Conservation (phyloP, 2,888 invertebrate genomes). For the Monopis laevigella region DNA sequence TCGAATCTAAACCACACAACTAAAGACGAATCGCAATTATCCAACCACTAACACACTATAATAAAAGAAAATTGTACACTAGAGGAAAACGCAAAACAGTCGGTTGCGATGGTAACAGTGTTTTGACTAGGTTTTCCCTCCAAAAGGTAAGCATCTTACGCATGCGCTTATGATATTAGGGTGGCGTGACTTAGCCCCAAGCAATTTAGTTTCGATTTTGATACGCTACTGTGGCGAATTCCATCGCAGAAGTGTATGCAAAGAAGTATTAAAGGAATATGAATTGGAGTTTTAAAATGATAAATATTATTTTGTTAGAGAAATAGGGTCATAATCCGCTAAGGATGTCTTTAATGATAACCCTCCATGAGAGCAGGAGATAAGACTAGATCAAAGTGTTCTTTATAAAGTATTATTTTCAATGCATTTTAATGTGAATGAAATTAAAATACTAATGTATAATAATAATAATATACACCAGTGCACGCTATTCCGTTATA, state of each 20-base stretch:
- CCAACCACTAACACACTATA: neutral
- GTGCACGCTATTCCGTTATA: no score
- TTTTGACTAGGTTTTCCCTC: conserved; percentile 46
- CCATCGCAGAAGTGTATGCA: neutral
- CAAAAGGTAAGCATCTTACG: conserved; percentile 38
- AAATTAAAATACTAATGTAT: no score
- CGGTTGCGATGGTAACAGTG: conserved; percentile 50
- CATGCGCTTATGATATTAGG: conserved; percentile 37
- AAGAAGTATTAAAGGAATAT: conserved; percentile 3
- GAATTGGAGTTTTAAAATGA: neutral
- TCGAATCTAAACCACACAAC: conserved; percentile 4
- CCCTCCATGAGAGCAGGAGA: conserved; percentile 15
- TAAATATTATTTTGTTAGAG: neutral
- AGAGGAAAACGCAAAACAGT: conserved; percentile 33
- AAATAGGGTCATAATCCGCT: neutral
- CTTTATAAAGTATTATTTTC: conserved; percentile 15
- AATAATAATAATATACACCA: no score
- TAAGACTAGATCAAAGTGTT: conserved; percentile 16
- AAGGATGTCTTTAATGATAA: no score
- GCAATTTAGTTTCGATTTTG: conserved; percentile 9
- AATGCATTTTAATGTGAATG: conserved; percentile 26
- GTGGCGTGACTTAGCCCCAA: conserved; percentile 11
- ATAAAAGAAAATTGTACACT: conserved; percentile 11
- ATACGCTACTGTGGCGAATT: conserved; percentile 8
- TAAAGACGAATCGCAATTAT: conserved; percentile 2